Base-by-base conservation (phyloP, 2,797 vertebrate species). In the Tragopan temminckii region DNA sequence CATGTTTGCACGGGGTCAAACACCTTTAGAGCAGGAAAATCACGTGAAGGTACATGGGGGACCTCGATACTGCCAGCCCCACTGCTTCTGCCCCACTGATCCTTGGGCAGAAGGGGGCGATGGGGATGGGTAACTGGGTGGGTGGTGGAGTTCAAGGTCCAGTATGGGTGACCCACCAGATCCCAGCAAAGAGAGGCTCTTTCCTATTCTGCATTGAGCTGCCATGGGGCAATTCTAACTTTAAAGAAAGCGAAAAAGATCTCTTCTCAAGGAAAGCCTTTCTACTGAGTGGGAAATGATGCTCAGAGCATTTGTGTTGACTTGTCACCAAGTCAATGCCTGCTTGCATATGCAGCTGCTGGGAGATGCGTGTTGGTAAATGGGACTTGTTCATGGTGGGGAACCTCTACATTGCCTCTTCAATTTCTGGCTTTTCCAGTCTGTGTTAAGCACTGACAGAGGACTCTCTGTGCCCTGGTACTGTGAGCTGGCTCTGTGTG, bases 1-100 rank as follows among this genome's bases (percentile, higher is more conserved):
- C 36, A 53, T 94, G 89, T 80, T 89, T 42, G 38, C 21, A 10
- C 55, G 85, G 95, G 97, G 97, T 98, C 97, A 97, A 92, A 90
- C 94, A 92, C 93, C 95, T 82, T 93, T 24, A 72, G 87, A 97
- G 93, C 57, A 3, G 84, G 55, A 85, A 90, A 89, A 88, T 17
- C 8, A 11, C 43, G 42, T 33, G 27, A 12, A 13, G 29, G 13
- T 7, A 5, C 11, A 13, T 13, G 11, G 31, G 55, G 55, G 18
- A 57, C 55, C 55, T 20, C n/a, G 3, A 5, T 33, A 13, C 55
- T 57, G 11, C n/a, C 55, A 33, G 55, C 55, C 55, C n/a, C 12
- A 5, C n/a, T 57, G 55, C n/a, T 57, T 57, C 31, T n/a, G 40
- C 62, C 29, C 29, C 40, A 24, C 29, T 12, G 24, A 25, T 10